These are phyloP conservation scores for Drosophila testacea DNA, from an alignment of 2,888 invertebrate species.

Conservation along the genomic window DNA sequence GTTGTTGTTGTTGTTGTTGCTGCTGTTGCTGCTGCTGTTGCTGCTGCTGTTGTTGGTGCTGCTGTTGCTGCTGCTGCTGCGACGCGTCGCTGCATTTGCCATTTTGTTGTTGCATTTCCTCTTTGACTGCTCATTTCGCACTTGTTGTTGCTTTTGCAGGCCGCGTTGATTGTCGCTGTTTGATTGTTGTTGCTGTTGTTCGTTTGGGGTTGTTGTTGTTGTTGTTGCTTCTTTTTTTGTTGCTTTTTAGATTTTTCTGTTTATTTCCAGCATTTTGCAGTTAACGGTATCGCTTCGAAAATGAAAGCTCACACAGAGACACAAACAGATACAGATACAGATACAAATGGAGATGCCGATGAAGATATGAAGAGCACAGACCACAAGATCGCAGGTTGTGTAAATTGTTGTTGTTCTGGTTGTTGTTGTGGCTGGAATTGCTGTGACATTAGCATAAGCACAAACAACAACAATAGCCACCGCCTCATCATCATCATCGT, in stretches of 20 bases:
- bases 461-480: constrained; percentile 21
- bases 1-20: constrained; percentile 23
- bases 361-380: constrained; percentile 37
- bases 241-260: constrained; percentile 64
- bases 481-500: constrained; percentile 30
- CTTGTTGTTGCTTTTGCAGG: constrained; percentile 61
- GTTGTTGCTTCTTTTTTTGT: constrained; percentile 53
- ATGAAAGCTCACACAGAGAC: constrained; percentile 81
- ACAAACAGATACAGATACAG: constrained; percentile 29
- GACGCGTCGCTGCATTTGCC: constrained; percentile 63
- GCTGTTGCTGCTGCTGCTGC: constrained; percentile 43
- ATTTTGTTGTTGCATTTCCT: constrained; percentile 76
- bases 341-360: constrained; percentile 19
- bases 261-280: constrained; percentile 66
- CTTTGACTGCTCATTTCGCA: constrained; percentile 72
- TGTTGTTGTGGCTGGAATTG: constrained; percentile 31
- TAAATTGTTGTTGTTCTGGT: constrained; percentile 50
- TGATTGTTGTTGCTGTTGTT: constrained; percentile 52
- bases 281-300: constrained; percentile 83
- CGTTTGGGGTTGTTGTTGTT: constrained; percentile 39
- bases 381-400: constrained; percentile 67
- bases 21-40: constrained; percentile 26
- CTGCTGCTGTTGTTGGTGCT: constrained; percentile 26
- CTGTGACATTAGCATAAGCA: constrained; percentile 68
- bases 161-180: constrained; percentile 51